Percentiles rank a stretch among this genome's conserved stretches.
These are phyloP conservation scores for Drosophila macrothrix DNA, from an alignment of 2,888 invertebrate species.

Conservation along the genomic window DNA sequence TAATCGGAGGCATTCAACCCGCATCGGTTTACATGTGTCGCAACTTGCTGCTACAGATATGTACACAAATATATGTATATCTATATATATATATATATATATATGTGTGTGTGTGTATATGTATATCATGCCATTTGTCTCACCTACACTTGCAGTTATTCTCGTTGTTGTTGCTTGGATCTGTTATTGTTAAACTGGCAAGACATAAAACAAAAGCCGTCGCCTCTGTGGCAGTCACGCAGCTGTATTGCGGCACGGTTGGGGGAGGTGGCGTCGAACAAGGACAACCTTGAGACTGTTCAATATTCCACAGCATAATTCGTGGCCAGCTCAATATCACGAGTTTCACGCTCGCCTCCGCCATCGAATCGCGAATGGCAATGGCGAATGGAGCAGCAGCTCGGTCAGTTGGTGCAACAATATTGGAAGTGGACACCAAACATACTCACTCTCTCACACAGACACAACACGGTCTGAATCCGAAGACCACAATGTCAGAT, in stretches of 20 bases:
- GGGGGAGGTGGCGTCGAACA: slow-evolving; percentile 20
- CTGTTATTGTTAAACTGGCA: slow-evolving; percentile 40
- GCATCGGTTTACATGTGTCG: slow-evolving; percentile 34
- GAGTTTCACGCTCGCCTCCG: slow-evolving; percentile 54
- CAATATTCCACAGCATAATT: slow-evolving; percentile 76
- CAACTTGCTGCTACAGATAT: slow-evolving; percentile 16
- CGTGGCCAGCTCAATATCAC: slow-evolving; percentile 72
- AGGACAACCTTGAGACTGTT: slow-evolving; percentile 72
- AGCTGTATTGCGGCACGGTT: slow-evolving; percentile 23
- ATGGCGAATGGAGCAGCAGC: slow-evolving; percentile 23
- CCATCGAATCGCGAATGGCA: slow-evolving; percentile 13
- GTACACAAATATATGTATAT: not conserved
- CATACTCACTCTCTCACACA: slow-evolving; percentile 1
- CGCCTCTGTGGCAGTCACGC: slow-evolving; percentile 42
- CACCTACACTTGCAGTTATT: slow-evolving; percentile 43
- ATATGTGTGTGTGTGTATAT: not conserved
- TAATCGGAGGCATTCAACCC: slow-evolving; percentile 21
- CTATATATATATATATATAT: not conserved
- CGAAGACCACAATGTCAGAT: slow-evolving; percentile 47
- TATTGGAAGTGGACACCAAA: slow-evolving; percentile 58
- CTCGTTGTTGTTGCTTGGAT: slow-evolving; percentile 24
- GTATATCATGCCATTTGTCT: slow-evolving; percentile 37
- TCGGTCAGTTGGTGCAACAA: slow-evolving; percentile 24
- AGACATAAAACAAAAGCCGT: slow-evolving; percentile 54
- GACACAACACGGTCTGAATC: slow-evolving; percentile 13